phyloP scores from a whole-genome alignment of 1,140 invertebrate genomes.

The Harlomillsia oculata region DNA sequence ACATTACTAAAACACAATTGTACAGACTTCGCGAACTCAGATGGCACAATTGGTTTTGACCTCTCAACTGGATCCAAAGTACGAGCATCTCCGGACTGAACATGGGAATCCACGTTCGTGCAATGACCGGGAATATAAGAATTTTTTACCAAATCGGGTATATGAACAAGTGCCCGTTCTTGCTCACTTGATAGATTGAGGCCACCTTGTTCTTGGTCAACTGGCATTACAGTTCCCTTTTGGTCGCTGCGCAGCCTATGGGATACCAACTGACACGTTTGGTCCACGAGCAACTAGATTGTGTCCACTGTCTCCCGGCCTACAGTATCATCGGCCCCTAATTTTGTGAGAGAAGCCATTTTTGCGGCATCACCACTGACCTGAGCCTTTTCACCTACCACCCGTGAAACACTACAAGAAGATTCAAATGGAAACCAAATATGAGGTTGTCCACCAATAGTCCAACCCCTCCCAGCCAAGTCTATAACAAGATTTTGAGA shows the following conservation, averaged over 20 bases:
- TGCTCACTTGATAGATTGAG: not conserved
- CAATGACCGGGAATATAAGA: slow-evolving; percentile 11
- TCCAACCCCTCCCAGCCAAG: not conserved
- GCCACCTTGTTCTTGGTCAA: not conserved
- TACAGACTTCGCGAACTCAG: not conserved
- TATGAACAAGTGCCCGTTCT: not conserved
- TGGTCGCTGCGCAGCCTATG: not conserved
- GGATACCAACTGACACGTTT: not conserved
- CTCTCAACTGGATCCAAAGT: not conserved
- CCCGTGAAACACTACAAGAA: not conserved
- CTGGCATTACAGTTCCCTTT: not conserved
- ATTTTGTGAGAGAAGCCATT: too few species aligned
- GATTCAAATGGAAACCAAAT: not conserved
- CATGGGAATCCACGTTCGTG: slow-evolving; percentile 1
- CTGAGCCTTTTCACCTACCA: not conserved
- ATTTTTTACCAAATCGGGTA: not conserved
- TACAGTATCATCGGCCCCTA: too few species aligned
- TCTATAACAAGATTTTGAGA: not conserved
- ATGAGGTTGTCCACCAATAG: not conserved
- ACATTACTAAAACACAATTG: too few species aligned
- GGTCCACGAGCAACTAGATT: not conserved
- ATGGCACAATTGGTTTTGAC: slow-evolving; percentile 9
- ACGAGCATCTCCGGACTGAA: slow-evolving; percentile 6
- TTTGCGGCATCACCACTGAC: not conserved
- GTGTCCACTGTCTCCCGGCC: not conserved